These are phyloP conservation scores for Cichlasoma orientale DNA, from an alignment of 2,797 vertebrate species.

Conservation along the genomic window DNA sequence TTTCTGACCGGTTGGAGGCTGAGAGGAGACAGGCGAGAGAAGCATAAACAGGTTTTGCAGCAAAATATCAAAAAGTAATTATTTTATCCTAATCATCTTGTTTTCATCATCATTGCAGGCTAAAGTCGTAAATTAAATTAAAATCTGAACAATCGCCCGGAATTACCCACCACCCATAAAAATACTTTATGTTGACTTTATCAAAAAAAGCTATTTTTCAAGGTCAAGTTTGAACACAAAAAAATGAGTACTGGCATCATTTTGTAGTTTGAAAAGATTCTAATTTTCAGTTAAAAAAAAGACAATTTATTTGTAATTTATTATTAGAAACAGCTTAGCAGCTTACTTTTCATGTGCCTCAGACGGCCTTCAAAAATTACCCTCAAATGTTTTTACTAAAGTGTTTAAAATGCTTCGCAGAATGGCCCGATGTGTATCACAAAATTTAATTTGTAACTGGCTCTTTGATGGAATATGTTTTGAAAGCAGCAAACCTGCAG, in stretches of 20 bases:
- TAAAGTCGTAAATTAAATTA: not conserved
- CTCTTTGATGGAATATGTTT: slow-evolving; percentile 28
- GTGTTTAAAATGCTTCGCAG: slow-evolving; percentile 33
- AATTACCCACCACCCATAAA: not conserved
- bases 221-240: not conserved
- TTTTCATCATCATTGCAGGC: not conserved
- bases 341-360: slow-evolving; percentile 13
- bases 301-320: not conserved
- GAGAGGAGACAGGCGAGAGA: not conserved
- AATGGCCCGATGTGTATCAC: slow-evolving; percentile 39
- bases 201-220: not conserved
- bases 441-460: slow-evolving; percentile 40
- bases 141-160: not conserved
- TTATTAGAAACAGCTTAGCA: not conserved
- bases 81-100: not conserved
- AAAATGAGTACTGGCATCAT: not conserved
- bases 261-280: not conserved
- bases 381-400: not conserved
- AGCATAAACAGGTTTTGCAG: not conserved
- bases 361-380: slow-evolving; percentile 22
- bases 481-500: slow-evolving; percentile 20
- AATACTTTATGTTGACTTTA: not conserved
- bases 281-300: not conserved
- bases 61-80: not conserved
- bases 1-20: not conserved